Evolutionary conservation across 2,888 invertebrate species (phyloP).

Genomic region (Monopis laevigella): DNA sequence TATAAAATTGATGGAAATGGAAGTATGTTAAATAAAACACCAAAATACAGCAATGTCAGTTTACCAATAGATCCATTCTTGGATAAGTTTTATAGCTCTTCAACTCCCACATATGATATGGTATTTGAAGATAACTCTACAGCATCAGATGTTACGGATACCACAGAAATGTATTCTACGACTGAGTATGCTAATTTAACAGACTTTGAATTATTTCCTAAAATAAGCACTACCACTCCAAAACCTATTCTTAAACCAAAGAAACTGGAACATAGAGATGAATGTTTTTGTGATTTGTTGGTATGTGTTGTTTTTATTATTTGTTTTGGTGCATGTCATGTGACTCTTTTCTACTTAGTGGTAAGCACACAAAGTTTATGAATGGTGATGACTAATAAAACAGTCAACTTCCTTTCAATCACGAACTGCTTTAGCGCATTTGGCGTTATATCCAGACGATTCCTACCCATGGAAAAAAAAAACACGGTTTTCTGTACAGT

Average conservation of each 20-base stretch:
- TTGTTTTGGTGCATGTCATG: too few relatives aligned
- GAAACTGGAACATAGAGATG: slow-evolving; percentile 23
- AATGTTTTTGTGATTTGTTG: slow-evolving; percentile 46
- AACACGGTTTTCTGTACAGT: too few relatives aligned
- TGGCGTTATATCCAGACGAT: too few relatives aligned
- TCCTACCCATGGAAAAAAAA: too few relatives aligned
- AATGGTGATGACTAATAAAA: too few relatives aligned
- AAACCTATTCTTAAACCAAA: slow-evolving; percentile 29
- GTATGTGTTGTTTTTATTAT: too few relatives aligned
- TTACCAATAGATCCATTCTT: slow-evolving; percentile 25
- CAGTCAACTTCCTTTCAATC: too few relatives aligned
- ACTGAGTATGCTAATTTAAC: slow-evolving; percentile 48
- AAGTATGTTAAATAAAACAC: slow-evolving; percentile 20
- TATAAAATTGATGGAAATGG: slow-evolving; percentile 28
- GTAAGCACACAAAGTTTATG: too few relatives aligned
- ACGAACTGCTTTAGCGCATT: too few relatives aligned
- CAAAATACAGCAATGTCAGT: slow-evolving; percentile 28
- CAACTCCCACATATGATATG: slow-evolving; percentile 36
- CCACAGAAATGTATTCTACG: slow-evolving; percentile 23
- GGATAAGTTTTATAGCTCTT: slow-evolving; percentile 26
- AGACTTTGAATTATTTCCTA: slow-evolving; percentile 41
- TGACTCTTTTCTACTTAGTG: too few relatives aligned
- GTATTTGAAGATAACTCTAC: slow-evolving; percentile 44
- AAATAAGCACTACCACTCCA: slow-evolving; percentile 28
- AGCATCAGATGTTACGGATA: slow-evolving; percentile 36